Percentiles rank a stretch among this genome's conserved stretches.
These are phyloP conservation scores for Nyctibius grandis DNA, from an alignment of 2,797 vertebrate species.

Conservation along the genomic window DNA sequence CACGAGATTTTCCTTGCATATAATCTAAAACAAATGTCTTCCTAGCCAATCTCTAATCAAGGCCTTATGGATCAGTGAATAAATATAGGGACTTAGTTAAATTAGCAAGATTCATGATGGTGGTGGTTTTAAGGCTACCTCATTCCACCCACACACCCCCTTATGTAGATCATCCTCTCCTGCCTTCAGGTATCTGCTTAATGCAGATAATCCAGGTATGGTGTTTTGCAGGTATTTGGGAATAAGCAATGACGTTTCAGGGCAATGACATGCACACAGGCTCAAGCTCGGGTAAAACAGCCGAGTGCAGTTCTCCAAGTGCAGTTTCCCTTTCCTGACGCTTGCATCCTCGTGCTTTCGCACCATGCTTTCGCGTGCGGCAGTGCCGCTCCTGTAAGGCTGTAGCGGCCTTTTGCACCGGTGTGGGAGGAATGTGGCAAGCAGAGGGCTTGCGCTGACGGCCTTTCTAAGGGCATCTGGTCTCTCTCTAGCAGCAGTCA, in stretches of 20 bases:
- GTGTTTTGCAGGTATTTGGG: neutral
- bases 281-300: neutral
- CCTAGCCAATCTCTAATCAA: neutral
- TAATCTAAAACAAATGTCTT: conserved; percentile 5
- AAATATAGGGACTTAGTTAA: neutral
- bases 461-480: neutral
- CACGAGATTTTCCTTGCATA: neutral
- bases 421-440: neutral
- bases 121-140: neutral
- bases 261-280: rapidly evolving
- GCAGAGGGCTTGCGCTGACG: neutral
- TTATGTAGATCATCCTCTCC: neutral
- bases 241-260: neutral
- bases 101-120: neutral
- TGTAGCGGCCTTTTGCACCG: rapidly evolving
- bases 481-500: neutral
- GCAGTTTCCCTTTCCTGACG: neutral
- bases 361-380: rapidly evolving
- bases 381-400: neutral
- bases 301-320: neutral
- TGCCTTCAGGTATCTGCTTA: neutral
- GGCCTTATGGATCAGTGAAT: neutral
- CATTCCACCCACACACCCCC: neutral
- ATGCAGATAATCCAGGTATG: neutral
- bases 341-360: rapidly evolving